Percentiles rank a stretch among this genome's conserved stretches.
These are phyloP conservation scores for Otocyon megalotis DNA, from an alignment of 2,113 vertebrate species.

Conservation along the genomic window DNA sequence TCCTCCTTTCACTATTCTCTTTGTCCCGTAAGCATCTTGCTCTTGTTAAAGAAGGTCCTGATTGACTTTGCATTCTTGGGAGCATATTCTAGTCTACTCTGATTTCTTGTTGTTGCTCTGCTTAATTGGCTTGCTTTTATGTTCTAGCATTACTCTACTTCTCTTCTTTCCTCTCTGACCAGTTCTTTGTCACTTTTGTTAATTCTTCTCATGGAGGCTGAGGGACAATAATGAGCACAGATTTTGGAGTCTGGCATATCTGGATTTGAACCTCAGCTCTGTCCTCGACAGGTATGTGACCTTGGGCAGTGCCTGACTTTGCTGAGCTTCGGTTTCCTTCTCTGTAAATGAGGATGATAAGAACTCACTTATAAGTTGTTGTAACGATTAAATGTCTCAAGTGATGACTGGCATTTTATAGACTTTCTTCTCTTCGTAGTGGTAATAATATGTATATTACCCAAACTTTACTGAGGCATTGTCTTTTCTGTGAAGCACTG, in stretches of 20 bases:
- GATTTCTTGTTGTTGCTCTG: neutral
- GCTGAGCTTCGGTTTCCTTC: neutral
- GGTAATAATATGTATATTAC: neutral
- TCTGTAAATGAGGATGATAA: neutral
- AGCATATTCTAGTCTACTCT: neutral
- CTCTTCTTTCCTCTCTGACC: neutral
- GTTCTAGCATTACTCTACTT: neutral
- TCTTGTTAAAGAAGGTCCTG: neutral
- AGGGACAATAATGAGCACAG: neutral
- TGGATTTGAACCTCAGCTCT: neutral
- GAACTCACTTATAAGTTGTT: neutral
- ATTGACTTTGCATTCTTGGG: neutral
- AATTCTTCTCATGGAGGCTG: neutral
- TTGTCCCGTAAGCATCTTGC: neutral
- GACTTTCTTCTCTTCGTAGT: neutral
- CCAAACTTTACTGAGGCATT: neutral
- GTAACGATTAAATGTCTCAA: neutral
- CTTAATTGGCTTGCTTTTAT: neutral
- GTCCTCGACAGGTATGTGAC: neutral
- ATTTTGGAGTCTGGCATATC: neutral
- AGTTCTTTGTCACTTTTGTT: neutral
- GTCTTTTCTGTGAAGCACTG: neutral
- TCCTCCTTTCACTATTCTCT: neutral
- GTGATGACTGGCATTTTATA: neutral
- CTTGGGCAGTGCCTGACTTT: neutral